These are phyloP conservation scores for Andricus grossulariae DNA, from an alignment of 1,140 invertebrate genomes.

Conservation along the genomic window DNA sequence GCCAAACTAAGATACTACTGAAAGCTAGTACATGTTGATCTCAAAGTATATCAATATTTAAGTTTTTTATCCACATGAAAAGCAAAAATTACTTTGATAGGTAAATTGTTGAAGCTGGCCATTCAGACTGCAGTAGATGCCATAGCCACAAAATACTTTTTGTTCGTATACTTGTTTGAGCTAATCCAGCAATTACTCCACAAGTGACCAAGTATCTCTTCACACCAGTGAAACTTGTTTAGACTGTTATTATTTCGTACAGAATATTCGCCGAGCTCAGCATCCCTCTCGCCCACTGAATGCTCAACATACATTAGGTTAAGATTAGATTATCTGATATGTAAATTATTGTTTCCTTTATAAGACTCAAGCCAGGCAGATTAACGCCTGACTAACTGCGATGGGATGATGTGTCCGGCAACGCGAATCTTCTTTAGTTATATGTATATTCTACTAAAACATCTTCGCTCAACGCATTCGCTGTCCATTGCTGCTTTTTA, in stretches of 20 bases:
- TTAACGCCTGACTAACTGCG: slow-evolving; percentile 44
- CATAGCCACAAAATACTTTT: slow-evolving; percentile 20
- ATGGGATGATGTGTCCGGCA: slow-evolving; percentile 56
- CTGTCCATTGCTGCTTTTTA: neutral
- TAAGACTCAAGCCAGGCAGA: slow-evolving; percentile 60
- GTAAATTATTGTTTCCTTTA: slow-evolving; percentile 68
- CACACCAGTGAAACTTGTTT: slow-evolving; percentile 38
- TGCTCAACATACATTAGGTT: slow-evolving; percentile 68
- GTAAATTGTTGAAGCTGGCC: slow-evolving; percentile 9
- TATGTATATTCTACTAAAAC: neutral
- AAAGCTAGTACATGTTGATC: slow-evolving; percentile 4
- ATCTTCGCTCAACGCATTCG: slow-evolving; percentile 5
- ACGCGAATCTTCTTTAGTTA: slow-evolving; percentile 3
- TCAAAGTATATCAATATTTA: slow-evolving; percentile 2
- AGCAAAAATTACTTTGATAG: neutral
- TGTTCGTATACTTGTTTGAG: slow-evolving; percentile 1
- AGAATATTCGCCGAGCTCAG: slow-evolving; percentile 44
- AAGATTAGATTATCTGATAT: slow-evolving; percentile 59
- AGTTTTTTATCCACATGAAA: neutral
- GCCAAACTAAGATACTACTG: no score
- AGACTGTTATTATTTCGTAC: slow-evolving; percentile 11
- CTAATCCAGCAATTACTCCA: slow-evolving; percentile 3
- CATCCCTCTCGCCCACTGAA: slow-evolving; percentile 63
- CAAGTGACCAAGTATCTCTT: slow-evolving; percentile 42
- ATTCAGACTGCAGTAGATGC: slow-evolving; percentile 16